phyloP scores from a whole-genome alignment of 2,113 vertebrate genomes.

The Osmerus mordax region DNA sequence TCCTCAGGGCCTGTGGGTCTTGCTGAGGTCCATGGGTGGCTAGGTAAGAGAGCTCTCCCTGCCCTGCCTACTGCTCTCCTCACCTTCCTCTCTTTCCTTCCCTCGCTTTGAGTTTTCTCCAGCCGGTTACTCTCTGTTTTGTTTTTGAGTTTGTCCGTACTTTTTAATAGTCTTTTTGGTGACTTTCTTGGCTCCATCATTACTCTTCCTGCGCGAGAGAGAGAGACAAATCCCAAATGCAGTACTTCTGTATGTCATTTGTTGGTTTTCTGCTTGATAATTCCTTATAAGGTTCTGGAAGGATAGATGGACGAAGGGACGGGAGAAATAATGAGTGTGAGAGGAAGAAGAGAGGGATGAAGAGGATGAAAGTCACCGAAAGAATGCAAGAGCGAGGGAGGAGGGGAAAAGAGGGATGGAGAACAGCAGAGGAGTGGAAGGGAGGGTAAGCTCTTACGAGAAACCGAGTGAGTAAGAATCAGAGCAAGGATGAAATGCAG shows the following conservation, averaged over 20 bases:
- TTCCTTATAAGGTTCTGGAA: slow-evolving; percentile 47
- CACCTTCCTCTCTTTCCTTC: too few species aligned
- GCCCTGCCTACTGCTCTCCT: too few species aligned
- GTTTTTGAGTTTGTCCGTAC: too few species aligned
- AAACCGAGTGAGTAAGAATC: not conserved
- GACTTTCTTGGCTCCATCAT: too few species aligned
- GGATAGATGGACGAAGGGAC: slow-evolving; percentile 14
- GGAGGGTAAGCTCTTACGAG: not conserved
- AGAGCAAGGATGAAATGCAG: not conserved
- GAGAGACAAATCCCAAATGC: not conserved
- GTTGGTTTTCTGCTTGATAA: slow-evolving; percentile 11
- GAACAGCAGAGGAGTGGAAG: not conserved
- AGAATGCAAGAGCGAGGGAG: slow-evolving; percentile 1
- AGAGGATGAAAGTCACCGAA: not conserved
- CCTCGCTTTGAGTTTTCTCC: too few species aligned
- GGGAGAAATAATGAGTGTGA: not conserved
- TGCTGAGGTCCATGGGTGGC: too few species aligned
- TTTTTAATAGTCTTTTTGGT: too few species aligned
- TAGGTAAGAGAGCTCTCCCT: too few species aligned
- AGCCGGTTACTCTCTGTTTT: too few species aligned
- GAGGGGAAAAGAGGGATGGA: not conserved
- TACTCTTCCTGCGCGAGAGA: too few species aligned
- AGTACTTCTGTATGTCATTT: too few species aligned
- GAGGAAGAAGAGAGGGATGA: not conserved
- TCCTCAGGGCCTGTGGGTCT: too few species aligned